These are phyloP conservation scores for Cyprinodon tularosa DNA, from an alignment of 2,113 vertebrate genomes.

Conservation along the genomic window DNA sequence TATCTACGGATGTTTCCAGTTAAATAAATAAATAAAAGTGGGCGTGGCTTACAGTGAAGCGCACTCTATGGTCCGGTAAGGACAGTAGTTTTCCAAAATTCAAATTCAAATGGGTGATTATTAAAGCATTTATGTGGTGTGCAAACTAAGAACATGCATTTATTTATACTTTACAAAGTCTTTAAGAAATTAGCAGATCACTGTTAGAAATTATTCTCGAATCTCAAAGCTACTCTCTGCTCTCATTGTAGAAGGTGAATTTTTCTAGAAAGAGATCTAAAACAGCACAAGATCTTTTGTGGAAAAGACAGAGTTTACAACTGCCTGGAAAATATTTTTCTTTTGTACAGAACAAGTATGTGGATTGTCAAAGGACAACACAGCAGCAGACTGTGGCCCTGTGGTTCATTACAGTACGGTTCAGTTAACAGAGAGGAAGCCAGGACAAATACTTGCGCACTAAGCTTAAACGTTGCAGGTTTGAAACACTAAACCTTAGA, in stretches of 20 bases:
- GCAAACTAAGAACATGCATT: too few relatives aligned
- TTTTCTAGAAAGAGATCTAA: neutral
- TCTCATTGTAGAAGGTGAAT: neutral
- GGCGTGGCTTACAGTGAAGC: too few relatives aligned
- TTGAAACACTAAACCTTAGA: slow-evolving; percentile 5
- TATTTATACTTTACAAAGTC: too few relatives aligned
- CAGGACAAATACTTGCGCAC: slow-evolving; percentile 36
- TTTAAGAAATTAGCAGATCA: neutral
- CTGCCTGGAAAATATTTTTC: slow-evolving; percentile 1
- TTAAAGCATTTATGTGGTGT: too few relatives aligned
- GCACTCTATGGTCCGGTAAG: too few relatives aligned
- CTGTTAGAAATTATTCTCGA: neutral
- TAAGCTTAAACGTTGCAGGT: slow-evolving; percentile 34
- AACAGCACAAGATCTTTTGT: slow-evolving; percentile 12
- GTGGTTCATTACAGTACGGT: slow-evolving; percentile 56
- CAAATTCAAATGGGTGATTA: too few relatives aligned
- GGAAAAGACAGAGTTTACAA: neutral
- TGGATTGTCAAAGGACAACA: slow-evolving; percentile 50
- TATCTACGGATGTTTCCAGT: too few relatives aligned
- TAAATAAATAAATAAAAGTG: too few relatives aligned
- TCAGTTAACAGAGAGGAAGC: slow-evolving; percentile 53
- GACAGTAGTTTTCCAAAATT: too few relatives aligned
- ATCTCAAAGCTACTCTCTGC: neutral
- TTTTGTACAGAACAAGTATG: slow-evolving; percentile 29
- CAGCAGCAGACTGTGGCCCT: slow-evolving; percentile 50